A percentile compares a stretch with the other conserved stretches of the same genome.
Evolutionary conservation across 1,140 invertebrate species (phyloP).

Genomic region (Drosophila biarmipes): DNA sequence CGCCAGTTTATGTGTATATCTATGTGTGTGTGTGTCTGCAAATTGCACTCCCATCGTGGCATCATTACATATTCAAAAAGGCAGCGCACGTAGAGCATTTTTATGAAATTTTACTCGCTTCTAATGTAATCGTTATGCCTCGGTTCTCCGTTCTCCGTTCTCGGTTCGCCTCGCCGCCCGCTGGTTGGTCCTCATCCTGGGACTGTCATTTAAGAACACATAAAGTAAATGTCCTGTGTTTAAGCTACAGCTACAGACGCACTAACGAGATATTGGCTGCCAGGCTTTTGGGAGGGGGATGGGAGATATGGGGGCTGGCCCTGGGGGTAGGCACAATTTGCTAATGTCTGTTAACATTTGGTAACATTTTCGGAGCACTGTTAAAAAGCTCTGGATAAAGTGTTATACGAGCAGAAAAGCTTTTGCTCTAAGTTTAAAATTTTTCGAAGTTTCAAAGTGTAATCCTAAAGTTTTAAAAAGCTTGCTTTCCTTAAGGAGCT

Average conservation of each 20-base stretch:
- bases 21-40: conserved; percentile 59
- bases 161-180: neutral
- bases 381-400: conserved; percentile 1
- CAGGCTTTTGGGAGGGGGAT: neutral
- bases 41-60: conserved; percentile 70
- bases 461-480: neutral
- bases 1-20: conserved; percentile 16
- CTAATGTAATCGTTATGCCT: conserved; percentile 75
- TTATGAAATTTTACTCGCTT: conserved; percentile 78
- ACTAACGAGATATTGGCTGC: conserved; percentile 57
- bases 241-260: conserved; percentile 52
- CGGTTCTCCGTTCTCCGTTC: conserved; percentile 15
- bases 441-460: neutral
- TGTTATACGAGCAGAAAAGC: conserved; percentile 3
- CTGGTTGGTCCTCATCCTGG: conserved; percentile 19
- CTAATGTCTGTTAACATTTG: conserved; percentile 35
- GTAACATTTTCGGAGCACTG: conserved; percentile 1
- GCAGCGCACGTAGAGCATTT: conserved; percentile 72
- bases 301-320: neutral
- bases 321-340: conserved; percentile 48
- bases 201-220: conserved; percentile 74
- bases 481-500: neutral
- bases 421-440: neutral
- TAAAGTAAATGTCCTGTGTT: conserved; percentile 76
- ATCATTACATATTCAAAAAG: conserved; percentile 80